Conservation (phyloP, 92 coral and sea anemone species). For the Meandrina meandrites region DNA sequence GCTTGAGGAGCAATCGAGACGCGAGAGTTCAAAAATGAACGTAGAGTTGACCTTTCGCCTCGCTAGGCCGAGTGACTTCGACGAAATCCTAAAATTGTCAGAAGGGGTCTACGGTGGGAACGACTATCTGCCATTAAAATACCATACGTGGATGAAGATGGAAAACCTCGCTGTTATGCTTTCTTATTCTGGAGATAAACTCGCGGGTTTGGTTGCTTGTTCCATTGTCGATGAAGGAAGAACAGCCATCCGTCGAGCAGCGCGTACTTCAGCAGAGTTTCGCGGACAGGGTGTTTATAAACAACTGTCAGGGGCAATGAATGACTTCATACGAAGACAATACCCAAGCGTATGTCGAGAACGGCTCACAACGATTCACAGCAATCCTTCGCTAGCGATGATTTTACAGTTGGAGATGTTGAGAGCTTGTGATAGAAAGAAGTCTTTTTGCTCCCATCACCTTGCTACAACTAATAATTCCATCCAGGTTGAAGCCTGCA, state of each 20-base stretch:
- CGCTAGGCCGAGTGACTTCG: too few species aligned
- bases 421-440: conserved; percentile 8
- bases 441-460: conserved; percentile 43
- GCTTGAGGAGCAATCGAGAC: too few species aligned
- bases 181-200: not conserved
- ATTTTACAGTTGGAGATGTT: conserved; percentile 48
- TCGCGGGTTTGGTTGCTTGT: not conserved
- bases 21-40: too few species aligned
- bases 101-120: too few species aligned
- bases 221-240: not conserved
- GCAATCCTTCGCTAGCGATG: conserved; percentile 53
- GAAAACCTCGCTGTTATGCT: not conserved
- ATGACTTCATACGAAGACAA: not conserved
- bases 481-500: conserved; percentile 36
- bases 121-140: not conserved
- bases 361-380: not conserved
- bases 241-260: not conserved
- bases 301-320: not conserved
- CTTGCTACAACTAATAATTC: conserved; percentile 40
- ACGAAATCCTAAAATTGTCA: too few species aligned
- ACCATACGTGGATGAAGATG: not conserved
- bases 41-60: too few species aligned
- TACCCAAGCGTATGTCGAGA: not conserved
- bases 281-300: not conserved
- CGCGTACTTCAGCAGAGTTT: not conserved